These are phyloP conservation scores for Chrysotoxum bicinctum DNA, from an alignment of 2,888 invertebrate genomes.

Conservation along the genomic window DNA sequence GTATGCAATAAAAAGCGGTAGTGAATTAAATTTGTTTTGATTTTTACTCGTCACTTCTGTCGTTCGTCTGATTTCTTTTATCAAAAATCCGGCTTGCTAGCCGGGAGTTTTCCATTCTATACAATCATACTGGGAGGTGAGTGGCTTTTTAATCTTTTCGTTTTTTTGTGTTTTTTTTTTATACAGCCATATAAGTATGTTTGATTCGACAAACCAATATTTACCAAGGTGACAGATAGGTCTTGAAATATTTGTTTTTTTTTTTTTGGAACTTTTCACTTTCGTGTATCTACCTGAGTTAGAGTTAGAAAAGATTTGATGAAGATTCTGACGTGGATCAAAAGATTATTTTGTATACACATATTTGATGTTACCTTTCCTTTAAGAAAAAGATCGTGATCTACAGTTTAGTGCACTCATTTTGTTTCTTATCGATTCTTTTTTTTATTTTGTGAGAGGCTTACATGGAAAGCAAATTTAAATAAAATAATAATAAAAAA, in stretches of 20 bases:
- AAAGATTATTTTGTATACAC: constrained; percentile 1
- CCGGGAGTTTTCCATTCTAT: constrained; percentile 31
- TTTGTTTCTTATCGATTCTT: constrained; percentile 18
- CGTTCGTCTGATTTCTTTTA: constrained; percentile 6
- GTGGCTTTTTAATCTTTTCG: constrained; percentile 50
- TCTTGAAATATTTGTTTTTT: constrained; percentile 10
- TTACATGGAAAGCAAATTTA: constrained; percentile 21
- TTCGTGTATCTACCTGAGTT: constrained; percentile 22
- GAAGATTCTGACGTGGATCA: constrained; percentile 26
- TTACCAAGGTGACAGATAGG: constrained; percentile 44
- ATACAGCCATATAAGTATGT: too few relatives aligned
- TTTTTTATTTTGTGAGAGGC: neutral
- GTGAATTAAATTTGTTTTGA: neutral
- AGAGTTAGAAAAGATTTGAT: constrained; percentile 25
- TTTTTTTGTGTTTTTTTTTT: constrained; percentile 14
- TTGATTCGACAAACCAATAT: constrained; percentile 56
- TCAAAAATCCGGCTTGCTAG: constrained; percentile 10
- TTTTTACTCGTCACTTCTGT: constrained; percentile 13
- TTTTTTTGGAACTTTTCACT: constrained; percentile 1
- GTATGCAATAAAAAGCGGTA: neutral
- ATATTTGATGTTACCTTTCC: neutral
- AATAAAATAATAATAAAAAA: constrained; percentile 23
- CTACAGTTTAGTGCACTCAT: constrained; percentile 56
- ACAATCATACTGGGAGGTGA: constrained; percentile 40
- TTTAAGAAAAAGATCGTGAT: constrained; percentile 41